Percentiles rank a stretch among this genome's conserved stretches.
Evolutionary conservation across 2,113 vertebrate genomes (phyloP).

Genomic region (Callocephalon fimbriatum): DNA sequence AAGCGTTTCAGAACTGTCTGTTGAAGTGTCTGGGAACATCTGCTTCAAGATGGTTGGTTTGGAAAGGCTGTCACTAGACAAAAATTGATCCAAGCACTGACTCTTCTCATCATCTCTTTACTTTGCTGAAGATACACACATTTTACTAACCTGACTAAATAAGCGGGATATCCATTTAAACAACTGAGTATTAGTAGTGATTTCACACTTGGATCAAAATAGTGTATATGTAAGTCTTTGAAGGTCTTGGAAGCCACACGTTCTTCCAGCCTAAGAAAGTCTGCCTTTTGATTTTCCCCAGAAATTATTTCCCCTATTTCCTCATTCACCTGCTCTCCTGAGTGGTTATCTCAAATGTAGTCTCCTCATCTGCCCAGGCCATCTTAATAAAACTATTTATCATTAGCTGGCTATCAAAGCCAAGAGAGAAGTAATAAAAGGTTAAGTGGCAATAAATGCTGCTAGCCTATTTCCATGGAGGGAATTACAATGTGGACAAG

Average conservation of each 20-base stretch:
- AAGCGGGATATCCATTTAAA: too few relatives aligned
- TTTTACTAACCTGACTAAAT: too few relatives aligned
- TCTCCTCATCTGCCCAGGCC: neutral
- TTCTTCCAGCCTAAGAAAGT: neutral
- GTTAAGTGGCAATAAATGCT: conserved; percentile 6
- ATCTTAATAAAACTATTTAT: neutral
- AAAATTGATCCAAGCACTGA: too few relatives aligned
- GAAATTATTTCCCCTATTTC: neutral
- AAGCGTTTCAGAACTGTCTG: neutral
- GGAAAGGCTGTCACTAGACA: neutral
- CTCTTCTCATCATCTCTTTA: too few relatives aligned
- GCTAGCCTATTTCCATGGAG: neutral
- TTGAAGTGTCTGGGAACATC: neutral
- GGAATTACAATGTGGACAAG: neutral
- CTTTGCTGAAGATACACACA: too few relatives aligned
- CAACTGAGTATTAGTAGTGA: too few relatives aligned
- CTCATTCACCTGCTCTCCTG: neutral
- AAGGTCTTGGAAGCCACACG: neutral
- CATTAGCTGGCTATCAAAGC: neutral
- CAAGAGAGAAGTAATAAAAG: neutral
- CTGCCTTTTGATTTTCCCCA: neutral
- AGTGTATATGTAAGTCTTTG: too few relatives aligned
- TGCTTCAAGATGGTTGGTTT: neutral
- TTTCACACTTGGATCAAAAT: too few relatives aligned
- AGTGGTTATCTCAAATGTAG: neutral